Percentiles rank a stretch among this genome's conserved stretches.
These are phyloP conservation scores for Patella depressa DNA, from an alignment of 2,888 invertebrate species.

Conservation along the genomic window DNA sequence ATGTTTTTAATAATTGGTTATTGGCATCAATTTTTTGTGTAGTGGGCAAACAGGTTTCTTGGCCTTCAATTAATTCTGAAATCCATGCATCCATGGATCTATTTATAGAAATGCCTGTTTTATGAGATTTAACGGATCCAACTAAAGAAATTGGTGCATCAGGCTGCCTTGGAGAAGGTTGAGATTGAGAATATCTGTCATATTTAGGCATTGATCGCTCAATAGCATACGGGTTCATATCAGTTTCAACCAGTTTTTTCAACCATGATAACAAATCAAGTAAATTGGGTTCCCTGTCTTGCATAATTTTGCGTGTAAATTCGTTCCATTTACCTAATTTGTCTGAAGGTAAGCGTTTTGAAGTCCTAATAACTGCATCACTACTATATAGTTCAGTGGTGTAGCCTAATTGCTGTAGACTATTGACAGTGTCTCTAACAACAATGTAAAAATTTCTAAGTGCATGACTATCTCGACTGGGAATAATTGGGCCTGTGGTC, in stretches of 20 bases:
- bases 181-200: no score
- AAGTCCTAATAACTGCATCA: not conserved
- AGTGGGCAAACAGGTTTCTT: not conserved
- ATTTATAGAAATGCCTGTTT: not conserved
- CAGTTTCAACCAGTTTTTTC: not conserved
- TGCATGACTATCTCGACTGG: not conserved
- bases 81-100: conserved; percentile 13
- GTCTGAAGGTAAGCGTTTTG: conserved; percentile 1
- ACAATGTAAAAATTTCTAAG: not conserved
- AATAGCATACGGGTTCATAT: not conserved
- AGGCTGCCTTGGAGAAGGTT: no score
- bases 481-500: not conserved
- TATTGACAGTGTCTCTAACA: not conserved
- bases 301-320: not conserved
- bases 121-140: no score
- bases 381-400: not conserved
- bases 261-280: not conserved
- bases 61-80: not conserved
- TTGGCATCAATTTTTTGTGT: not conserved
- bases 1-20: not conserved
- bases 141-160: no score
- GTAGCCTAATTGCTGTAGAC: not conserved
- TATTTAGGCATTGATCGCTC: no score
- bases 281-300: not conserved
- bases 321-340: not conserved